Evolutionary conservation across 2,797 vertebrate genomes (phyloP).

Genomic region (Pangasius sanitwongsei): DNA sequence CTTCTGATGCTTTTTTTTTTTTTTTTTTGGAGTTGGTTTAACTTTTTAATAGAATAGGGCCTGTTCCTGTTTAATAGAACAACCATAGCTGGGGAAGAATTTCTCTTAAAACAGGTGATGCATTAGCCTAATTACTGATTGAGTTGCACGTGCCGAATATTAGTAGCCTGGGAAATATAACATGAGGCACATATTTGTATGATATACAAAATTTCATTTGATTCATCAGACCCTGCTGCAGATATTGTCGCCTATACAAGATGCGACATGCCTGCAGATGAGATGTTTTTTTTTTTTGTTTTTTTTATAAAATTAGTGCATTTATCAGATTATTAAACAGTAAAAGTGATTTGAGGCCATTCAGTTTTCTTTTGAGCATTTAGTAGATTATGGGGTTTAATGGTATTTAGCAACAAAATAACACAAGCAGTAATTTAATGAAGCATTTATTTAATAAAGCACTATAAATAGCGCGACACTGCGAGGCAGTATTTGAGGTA

Average conservation of each 20-base stretch:
- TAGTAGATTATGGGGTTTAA: neutral
- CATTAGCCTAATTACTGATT: neutral
- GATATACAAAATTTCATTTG: neutral
- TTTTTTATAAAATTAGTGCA: neutral
- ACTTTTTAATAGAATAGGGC: neutral
- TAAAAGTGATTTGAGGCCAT: neutral
- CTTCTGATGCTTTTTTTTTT: neutral
- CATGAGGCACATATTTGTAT: neutral
- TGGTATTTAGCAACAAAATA: neutral
- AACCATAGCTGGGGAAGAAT: neutral
- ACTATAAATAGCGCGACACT: no score
- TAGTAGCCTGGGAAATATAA: neutral
- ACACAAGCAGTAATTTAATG: neutral
- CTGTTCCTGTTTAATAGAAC: neutral
- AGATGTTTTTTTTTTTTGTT: neutral
- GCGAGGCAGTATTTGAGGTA: no score
- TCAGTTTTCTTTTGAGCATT: neutral
- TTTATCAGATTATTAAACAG: neutral
- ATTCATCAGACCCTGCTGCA: neutral
- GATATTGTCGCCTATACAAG: neutral
- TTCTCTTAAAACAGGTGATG: neutral
- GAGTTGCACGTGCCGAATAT: neutral
- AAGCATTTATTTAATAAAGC: neutral
- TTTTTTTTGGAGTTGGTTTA: neutral
- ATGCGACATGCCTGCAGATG: neutral